A percentile compares a stretch with the other conserved stretches of the same genome.
phyloP scores from a whole-genome alignment of 1,140 invertebrate genomes.

The Drosophila miranda region DNA sequence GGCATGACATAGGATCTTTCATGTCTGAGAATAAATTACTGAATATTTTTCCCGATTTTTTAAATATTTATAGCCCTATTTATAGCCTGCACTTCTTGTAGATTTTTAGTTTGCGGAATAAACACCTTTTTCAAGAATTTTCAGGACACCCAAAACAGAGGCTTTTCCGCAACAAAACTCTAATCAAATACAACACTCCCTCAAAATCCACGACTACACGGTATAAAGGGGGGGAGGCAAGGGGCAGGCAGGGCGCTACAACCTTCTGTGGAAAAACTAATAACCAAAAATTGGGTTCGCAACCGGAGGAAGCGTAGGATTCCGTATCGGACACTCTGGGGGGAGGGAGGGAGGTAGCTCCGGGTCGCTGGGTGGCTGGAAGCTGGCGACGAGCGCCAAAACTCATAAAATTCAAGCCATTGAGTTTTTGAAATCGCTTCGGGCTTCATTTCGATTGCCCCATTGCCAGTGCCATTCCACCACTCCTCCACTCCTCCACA shows the following conservation, averaged over 20 bases:
- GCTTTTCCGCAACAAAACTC: too few relatives aligned
- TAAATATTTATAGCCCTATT: too few relatives aligned
- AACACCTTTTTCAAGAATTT: too few relatives aligned
- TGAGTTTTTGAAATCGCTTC: conserved; percentile 79
- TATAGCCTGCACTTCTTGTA: too few relatives aligned
- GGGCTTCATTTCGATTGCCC: conserved; percentile 74
- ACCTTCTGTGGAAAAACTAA: conserved; percentile 56
- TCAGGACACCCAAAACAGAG: too few relatives aligned
- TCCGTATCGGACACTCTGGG: conserved; percentile 26
- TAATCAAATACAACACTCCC: too few relatives aligned
- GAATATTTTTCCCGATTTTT: too few relatives aligned
- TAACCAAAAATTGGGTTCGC: conserved; percentile 68
- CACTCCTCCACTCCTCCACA: not conserved
- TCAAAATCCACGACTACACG: too few relatives aligned
- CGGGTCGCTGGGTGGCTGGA: conserved; percentile 11
- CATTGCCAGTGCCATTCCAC: not conserved
- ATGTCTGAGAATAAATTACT: too few relatives aligned
- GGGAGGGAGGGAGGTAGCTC: conserved; percentile 6
- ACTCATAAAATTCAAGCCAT: conserved; percentile 79
- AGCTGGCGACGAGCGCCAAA: conserved; percentile 43
- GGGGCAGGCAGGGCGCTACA: not conserved
- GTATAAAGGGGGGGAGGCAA: not conserved
- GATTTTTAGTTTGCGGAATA: too few relatives aligned
- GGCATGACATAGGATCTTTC: too few relatives aligned
- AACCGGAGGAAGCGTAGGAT: conserved; percentile 15